Percentiles rank a stretch among this genome's conserved stretches.
phyloP scores from a whole-genome alignment of 2,888 invertebrate genomes.

The Linyphia triangularis region DNA sequence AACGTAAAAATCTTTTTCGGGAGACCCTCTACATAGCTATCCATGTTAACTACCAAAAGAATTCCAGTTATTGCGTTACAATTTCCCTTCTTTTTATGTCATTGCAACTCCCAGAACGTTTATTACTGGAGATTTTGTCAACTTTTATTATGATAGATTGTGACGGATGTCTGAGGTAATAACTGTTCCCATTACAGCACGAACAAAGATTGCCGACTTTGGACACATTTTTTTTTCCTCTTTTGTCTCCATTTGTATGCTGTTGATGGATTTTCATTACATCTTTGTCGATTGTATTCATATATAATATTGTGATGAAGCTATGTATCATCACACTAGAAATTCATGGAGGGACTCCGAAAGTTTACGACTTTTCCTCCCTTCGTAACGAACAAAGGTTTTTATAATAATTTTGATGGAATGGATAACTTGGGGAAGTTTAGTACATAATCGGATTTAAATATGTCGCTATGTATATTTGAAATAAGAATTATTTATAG shows the following conservation, averaged over 20 bases:
- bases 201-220: conserved; percentile 34
- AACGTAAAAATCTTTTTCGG: too few species aligned
- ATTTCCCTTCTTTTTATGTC: conserved; percentile 24
- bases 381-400: too few species aligned
- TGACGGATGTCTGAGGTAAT: conserved; percentile 47
- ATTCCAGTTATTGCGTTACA: conserved; percentile 23
- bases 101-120: conserved; percentile 36
- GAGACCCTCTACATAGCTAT: background rate
- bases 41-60: background rate
- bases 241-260: conserved; percentile 19
- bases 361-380: too few species aligned
- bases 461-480: too few species aligned
- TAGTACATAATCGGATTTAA: too few species aligned
- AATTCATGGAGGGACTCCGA: too few species aligned
- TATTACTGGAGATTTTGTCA: conserved; percentile 46
- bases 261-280: background rate
- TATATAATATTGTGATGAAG: too few species aligned
- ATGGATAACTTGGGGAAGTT: too few species aligned
- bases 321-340: too few species aligned
- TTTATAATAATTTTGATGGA: too few species aligned
- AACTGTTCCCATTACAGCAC: conserved; percentile 35
- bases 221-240: conserved; percentile 20
- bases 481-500: too few species aligned
- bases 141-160: conserved; percentile 67
- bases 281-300: background rate